Conservation (phyloP, 2,888 invertebrate species). For the Spisula subtruncata region DNA sequence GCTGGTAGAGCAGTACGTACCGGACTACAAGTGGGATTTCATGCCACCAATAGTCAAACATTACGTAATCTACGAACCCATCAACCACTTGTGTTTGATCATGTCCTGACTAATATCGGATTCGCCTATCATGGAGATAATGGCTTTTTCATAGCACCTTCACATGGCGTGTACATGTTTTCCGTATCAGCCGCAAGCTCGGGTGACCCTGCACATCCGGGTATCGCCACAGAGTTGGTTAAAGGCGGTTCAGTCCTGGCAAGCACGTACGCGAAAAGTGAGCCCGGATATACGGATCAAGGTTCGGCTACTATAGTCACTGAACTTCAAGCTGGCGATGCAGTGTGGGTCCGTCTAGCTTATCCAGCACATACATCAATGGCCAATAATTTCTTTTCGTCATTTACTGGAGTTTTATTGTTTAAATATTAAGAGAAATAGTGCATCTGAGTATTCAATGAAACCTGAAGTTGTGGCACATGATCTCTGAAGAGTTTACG, state of each 20-base stretch:
- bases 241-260: constrained; percentile 9
- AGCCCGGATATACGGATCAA: neutral
- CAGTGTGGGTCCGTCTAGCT: constrained; percentile 7
- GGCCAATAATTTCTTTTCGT: neutral
- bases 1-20: neutral
- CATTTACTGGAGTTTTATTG: constrained; percentile 30
- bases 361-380: neutral
- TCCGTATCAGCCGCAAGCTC: neutral
- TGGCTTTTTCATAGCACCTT: constrained; percentile 18
- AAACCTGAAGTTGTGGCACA: no score
- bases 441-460: neutral
- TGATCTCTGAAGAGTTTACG: no score
- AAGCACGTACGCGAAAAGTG: constrained; percentile 19
- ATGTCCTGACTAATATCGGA: constrained; percentile 6
- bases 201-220: neutral
- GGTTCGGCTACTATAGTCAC: no score
- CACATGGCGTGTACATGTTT: constrained; percentile 31
- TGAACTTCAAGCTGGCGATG: no score
- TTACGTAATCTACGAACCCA: neutral
- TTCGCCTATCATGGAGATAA: neutral
- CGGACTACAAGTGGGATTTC: constrained; percentile 1
- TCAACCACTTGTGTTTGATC: constrained; percentile 13
- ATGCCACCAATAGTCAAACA: neutral
- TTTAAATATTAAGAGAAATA: neutral
- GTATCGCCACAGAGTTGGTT: constrained; percentile 12